A percentile compares a stretch with the other conserved stretches of the same genome.
Conservation (phyloP, 2,888 invertebrate species). For the Pristionchus mayeri region DNA sequence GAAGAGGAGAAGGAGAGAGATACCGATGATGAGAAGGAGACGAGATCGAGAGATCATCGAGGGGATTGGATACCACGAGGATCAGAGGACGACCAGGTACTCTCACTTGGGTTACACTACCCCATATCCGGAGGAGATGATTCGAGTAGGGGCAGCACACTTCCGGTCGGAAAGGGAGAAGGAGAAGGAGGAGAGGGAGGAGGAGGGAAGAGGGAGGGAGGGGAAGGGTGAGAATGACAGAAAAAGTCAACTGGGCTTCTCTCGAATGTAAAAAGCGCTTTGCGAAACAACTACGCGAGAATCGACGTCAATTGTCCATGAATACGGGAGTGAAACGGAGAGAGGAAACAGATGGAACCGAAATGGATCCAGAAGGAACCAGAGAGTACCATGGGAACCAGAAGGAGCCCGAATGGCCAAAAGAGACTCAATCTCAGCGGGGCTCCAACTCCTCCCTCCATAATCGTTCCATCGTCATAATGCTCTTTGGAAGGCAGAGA, state of each 20-base stretch:
- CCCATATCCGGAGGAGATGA: slow-evolving; percentile 21
- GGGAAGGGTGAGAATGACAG: background rate
- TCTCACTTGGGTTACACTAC: background rate
- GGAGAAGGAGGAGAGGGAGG: background rate
- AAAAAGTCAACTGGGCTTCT: background rate
- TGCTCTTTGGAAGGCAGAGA: background rate
- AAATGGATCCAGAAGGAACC: too few relatives aligned
- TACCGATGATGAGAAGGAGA: background rate
- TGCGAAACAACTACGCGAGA: background rate
- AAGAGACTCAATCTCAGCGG: too few relatives aligned
- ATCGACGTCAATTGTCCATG: too few relatives aligned
- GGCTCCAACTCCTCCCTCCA: too few relatives aligned
- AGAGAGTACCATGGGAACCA: too few relatives aligned
- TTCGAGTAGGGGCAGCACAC: background rate
- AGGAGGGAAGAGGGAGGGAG: background rate
- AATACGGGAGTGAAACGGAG: too few relatives aligned
- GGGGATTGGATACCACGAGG: background rate
- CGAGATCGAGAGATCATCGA: slow-evolving; percentile 18
- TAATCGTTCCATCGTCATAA: background rate
- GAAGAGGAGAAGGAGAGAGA: background rate
- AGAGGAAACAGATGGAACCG: too few relatives aligned
- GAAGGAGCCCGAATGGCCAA: too few relatives aligned
- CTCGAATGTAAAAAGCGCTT: slow-evolving; percentile 14
- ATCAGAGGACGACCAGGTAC: background rate
- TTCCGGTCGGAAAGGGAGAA: slow-evolving; percentile 1